Base-by-base conservation (phyloP, 64 coral and sea anemone genomes). In the Orbicella faveolata region DNA sequence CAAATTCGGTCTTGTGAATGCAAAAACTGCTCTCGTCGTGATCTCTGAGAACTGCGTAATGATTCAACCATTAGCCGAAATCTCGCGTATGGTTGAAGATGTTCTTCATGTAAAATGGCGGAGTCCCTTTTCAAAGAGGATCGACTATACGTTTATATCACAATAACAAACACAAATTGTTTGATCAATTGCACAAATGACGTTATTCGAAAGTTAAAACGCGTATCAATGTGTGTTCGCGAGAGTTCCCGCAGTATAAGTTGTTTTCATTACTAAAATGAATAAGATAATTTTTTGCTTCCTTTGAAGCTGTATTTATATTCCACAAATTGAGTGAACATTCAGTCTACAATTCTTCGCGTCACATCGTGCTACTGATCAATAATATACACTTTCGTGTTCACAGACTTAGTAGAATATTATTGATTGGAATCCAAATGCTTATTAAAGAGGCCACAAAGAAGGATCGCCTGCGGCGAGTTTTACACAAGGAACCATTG, bases 1-100 rank as follows among this genome's bases (percentile, higher is more conserved):
- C 82, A 85, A 23, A 85, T 85, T 53, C 82, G 82, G 1, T 85
- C 82, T 16, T 85, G 82, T 73, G 82, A 85, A 52, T 85, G 82
- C 41, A 85, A 48, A 72, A 85, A 85, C 65, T 85, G 82, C 65
- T 85, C 82, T 53, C 82, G 65, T 7, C 64, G 63, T 52, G 82
- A 73, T 85, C 82, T 85, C 52, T 85, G n/a, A 85, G 61, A 72
- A 44, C 63, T 16, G 19, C 39, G 23, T 64, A 5, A 26, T 8
- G 65, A 23, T 2, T 17, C 37, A 1, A 14, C 35, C 21, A 78
- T 44, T 8, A 39, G 36, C 57, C 7, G 36, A 23, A 36, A 68
- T 69, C 36, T 52, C 36, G 66, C 48, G 39, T 66, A 25, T 72
- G 34, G 68, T 20, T 85, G 65, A 15, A 53, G 64, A 73, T 25